These are phyloP conservation scores for Acrobasis repandana DNA, from an alignment of 2,888 invertebrate species.

Conservation along the genomic window DNA sequence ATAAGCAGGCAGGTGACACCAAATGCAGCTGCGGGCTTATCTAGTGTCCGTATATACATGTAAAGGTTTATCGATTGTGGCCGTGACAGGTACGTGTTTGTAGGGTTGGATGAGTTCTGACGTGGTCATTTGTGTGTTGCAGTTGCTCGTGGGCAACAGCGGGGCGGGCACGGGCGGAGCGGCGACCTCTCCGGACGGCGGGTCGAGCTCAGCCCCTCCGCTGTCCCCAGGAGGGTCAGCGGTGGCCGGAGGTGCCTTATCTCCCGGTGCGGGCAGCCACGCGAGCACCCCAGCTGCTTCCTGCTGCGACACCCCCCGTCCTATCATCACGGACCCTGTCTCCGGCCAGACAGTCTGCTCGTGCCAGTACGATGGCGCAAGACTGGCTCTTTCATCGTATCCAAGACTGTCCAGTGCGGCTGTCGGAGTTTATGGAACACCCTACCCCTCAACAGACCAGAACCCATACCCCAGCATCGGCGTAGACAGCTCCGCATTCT, in stretches of 20 bases:
- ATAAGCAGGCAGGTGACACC: constrained; percentile 23
- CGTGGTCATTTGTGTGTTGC: constrained; percentile 42
- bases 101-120: constrained; percentile 4
- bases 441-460: constrained; percentile 95
- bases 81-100: constrained; percentile 6
- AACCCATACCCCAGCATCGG: constrained; percentile 96
- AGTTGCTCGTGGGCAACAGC: constrained; percentile 89
- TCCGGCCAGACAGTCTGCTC: constrained; percentile 97
- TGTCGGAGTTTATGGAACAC: constrained; percentile 91
- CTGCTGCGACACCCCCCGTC: constrained; percentile 95
- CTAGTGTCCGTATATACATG: constrained; percentile 21
- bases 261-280: constrained; percentile 82
- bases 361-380: constrained; percentile 95
- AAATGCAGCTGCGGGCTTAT: constrained; percentile 20
- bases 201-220: constrained; percentile 89
- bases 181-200: constrained; percentile 87
- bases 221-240: constrained; percentile 88
- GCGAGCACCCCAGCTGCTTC: constrained; percentile 81
- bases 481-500: constrained; percentile 96
- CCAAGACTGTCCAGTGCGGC: constrained; percentile 90
- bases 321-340: constrained; percentile 95
- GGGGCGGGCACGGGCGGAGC: constrained; percentile 89
- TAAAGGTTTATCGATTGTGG: constrained; percentile 22
- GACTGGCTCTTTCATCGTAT: constrained; percentile 91
- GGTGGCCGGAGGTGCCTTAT: constrained; percentile 82